Base-by-base conservation (phyloP, 1,140 invertebrate genomes). In the Drosophila tani region DNA sequence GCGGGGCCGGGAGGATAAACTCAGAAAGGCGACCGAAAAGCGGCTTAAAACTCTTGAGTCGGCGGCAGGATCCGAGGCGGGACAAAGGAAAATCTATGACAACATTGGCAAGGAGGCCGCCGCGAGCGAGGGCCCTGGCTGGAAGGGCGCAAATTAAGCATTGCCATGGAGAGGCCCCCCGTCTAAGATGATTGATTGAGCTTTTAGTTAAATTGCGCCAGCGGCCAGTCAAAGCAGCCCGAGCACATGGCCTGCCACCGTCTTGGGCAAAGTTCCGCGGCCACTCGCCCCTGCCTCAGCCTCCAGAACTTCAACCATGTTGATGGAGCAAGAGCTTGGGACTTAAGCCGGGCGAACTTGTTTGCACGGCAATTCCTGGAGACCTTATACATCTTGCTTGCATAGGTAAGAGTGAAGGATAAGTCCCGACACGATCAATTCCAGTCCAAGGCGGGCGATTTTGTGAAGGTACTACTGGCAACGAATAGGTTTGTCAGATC, bases 131-230 rank as follows among this genome's bases (percentile, higher is more conserved):
- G 32, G 24, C 11, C 11, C 17, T 6, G 43, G 41, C 38, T 32
- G 29, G 19, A 14, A 21, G 5, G 43, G 43, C 35, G 46, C 43
- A 59, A 84, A 85, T 84, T 74, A 86, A 86, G 79, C 59, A 85
- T 75, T 75, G 57, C 82, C 75, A 70, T 78, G 79, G 75, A 64
- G 75, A 66, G 63, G 74, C 62, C 58, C 53, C 27, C 53, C 27
- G 57, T 43, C 79, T 70, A 64, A 68, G 79, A 86, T 86, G 82
- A 86, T 86, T 86, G 82, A 86, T 86, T 86, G 79, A 85, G 82
- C 82, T 86, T 82, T 86, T 81, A 86, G 82, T 81, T 86, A 86
- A 86, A 86, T 86, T 86, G 82, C 69, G 68, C 75, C 65, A 85
- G 47, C 60, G 82, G 67, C 59, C 64, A 78, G 45, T 62, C 41